Conservation (phyloP, 2,113 vertebrate genomes). For the rabbit (Oryctolagus cuniculus) region DNA sequence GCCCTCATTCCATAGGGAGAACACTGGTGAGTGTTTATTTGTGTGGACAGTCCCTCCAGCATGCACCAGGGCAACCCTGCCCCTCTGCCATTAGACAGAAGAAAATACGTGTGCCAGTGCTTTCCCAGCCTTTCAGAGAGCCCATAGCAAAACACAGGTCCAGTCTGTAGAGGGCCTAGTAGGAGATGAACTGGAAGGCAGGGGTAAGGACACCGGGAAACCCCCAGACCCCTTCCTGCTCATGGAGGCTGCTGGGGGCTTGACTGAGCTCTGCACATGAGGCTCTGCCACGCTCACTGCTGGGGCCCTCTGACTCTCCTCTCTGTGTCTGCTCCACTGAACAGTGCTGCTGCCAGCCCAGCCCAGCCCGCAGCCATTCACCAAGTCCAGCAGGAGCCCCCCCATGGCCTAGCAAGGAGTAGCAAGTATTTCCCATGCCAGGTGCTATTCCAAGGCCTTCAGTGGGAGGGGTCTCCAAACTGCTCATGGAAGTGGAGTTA, state of each 20-base stretch:
- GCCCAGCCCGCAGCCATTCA: not conserved
- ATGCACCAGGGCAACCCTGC: not conserved
- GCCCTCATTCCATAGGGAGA: not conserved
- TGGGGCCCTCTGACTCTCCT: not conserved
- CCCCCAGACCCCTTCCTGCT: not conserved
- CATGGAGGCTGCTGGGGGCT: not conserved
- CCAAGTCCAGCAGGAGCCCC: not conserved
- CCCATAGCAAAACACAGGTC: not conserved
- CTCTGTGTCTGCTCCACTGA: not conserved
- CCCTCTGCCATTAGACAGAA: not conserved
- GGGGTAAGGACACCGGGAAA: not conserved
- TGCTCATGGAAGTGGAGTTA: too few relatives aligned
- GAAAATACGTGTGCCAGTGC: not conserved
- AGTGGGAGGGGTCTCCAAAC: too few relatives aligned
- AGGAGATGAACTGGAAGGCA: not conserved
- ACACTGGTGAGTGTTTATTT: not conserved
- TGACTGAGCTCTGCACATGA: not conserved
- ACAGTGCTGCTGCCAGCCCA: not conserved
- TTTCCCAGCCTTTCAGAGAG: not conserved
- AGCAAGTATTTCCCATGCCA: not conserved
- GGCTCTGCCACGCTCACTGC: not conserved
- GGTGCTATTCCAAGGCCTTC: not conserved
- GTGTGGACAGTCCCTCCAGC: not conserved
- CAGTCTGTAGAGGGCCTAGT: not conserved
- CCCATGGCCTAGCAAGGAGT: fast-evolving